These are phyloP conservation scores for Oreortyx pictus DNA, from an alignment of 2,797 vertebrate species.

Conservation along the genomic window DNA sequence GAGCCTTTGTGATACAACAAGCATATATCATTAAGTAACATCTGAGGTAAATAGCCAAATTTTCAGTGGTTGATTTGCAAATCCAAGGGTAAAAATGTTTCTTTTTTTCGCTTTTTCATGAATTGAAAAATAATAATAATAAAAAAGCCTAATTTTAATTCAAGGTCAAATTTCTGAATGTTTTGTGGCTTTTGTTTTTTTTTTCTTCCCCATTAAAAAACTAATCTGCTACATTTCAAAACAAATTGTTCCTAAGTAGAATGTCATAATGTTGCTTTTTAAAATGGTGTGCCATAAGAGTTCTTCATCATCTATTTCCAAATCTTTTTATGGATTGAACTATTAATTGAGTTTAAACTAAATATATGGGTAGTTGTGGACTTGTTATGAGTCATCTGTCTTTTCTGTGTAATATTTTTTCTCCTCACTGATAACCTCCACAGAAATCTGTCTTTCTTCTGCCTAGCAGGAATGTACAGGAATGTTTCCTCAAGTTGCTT, in stretches of 20 bases:
- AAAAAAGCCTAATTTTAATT: background rate
- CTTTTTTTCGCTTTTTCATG: rapidly evolving
- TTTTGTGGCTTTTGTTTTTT: background rate
- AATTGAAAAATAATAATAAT: background rate
- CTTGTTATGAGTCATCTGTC: background rate
- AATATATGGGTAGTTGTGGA: conserved; percentile 17
- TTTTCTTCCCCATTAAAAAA: background rate
- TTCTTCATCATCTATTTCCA: background rate
- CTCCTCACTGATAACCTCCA: background rate
- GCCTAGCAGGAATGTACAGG: background rate
- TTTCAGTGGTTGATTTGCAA: background rate
- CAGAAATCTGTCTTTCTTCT: background rate
- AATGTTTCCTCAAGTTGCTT: conserved; percentile 44
- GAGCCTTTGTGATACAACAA: background rate
- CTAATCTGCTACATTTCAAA: background rate
- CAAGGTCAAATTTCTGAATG: background rate
- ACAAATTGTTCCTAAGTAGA: background rate
- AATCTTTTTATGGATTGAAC: background rate
- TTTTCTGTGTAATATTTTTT: background rate
- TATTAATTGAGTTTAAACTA: conserved; percentile 7
- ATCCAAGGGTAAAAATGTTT: background rate
- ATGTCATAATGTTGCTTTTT: background rate
- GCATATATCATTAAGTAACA: background rate
- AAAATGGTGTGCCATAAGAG: background rate
- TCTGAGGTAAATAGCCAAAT: background rate